These are phyloP conservation scores for Arge pagana DNA, from an alignment of 2,888 invertebrate genomes.

Conservation along the genomic window DNA sequence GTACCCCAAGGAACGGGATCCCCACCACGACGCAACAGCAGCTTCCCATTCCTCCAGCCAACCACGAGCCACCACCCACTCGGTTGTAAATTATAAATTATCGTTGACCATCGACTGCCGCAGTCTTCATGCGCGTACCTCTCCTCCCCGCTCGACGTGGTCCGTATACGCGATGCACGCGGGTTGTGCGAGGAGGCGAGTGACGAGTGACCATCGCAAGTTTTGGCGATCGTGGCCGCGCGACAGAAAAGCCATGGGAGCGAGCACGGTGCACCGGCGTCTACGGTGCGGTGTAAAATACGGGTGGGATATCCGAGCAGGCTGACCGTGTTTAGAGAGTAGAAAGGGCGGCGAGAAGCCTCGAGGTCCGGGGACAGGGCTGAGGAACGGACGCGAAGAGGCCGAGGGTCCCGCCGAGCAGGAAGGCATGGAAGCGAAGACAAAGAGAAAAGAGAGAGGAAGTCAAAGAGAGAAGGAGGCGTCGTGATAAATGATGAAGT, in stretches of 20 bases:
- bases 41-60: not conserved
- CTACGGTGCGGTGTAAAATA: not conserved
- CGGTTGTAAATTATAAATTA: slow-evolving; percentile 26
- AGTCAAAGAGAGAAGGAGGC: slow-evolving; percentile 30
- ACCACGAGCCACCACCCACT: slow-evolving; percentile 8
- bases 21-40: no score
- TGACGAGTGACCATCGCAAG: not conserved
- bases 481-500: slow-evolving; percentile 58
- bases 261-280: no score
- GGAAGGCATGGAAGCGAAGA: not conserved
- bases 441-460: slow-evolving; percentile 18
- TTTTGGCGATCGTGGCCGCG: not conserved
- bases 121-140: no score
- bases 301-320: slow-evolving; percentile 11
- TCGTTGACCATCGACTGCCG: slow-evolving; percentile 1
- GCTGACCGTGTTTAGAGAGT: slow-evolving; percentile 13
- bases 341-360: not conserved
- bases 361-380: slow-evolving; percentile 2
- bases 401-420: slow-evolving; percentile 6
- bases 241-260: not conserved
- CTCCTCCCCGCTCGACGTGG: no score
- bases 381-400: slow-evolving; percentile 11
- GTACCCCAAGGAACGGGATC: no score
- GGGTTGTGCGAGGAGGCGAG: no score
- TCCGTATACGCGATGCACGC: no score